Percentiles rank a stretch among this genome's conserved stretches.
phyloP scores from a whole-genome alignment of 30 jellyfish, hydroid and myxozoan species.

The Cassiopea andromeda region DNA sequence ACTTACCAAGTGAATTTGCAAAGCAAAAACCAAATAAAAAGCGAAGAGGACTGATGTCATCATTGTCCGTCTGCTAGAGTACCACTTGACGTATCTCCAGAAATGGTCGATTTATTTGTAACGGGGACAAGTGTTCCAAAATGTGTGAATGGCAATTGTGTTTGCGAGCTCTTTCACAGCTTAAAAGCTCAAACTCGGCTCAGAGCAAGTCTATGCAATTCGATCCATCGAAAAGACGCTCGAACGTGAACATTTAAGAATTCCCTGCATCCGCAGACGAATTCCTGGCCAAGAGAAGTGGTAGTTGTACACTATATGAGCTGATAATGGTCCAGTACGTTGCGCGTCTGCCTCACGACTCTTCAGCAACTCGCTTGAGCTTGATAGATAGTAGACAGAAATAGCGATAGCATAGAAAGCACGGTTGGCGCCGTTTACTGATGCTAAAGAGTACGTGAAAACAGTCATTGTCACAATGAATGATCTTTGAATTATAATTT shows the following conservation, averaged over 20 bases:
- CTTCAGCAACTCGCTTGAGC: conserved; percentile 9
- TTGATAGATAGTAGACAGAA: conserved; percentile 63
- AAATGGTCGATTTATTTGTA: background rate
- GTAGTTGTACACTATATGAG: conserved; percentile 16
- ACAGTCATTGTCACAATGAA: conserved; percentile 47
- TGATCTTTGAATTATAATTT: conserved; percentile 6
- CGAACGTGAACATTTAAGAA: conserved; percentile 8
- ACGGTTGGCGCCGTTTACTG: conserved; percentile 70
- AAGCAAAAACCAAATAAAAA: background rate
- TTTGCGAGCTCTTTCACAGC: conserved; percentile 11
- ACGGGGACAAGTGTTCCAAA: background rate
- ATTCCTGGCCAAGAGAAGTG: conserved; percentile 29
- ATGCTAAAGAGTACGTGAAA: conserved; percentile 63
- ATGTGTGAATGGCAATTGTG: conserved; percentile 22
- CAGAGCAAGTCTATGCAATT: conserved; percentile 3
- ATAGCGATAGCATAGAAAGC: conserved; percentile 32
- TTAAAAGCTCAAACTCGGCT: conserved; percentile 27
- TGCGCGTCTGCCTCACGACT: conserved; percentile 38
- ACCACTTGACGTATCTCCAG: background rate
- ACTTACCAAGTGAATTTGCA: conserved; percentile 3
- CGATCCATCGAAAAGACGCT: conserved; percentile 11
- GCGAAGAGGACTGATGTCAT: background rate
- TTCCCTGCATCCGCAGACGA: conserved; percentile 57
- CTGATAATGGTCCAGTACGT: conserved; percentile 40
- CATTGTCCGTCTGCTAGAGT: background rate